Percentiles rank a stretch among this genome's conserved stretches.
These are phyloP conservation scores for Rhinichthys klamathensis DNA, from an alignment of 2,113 vertebrate genomes.

Conservation along the genomic window DNA sequence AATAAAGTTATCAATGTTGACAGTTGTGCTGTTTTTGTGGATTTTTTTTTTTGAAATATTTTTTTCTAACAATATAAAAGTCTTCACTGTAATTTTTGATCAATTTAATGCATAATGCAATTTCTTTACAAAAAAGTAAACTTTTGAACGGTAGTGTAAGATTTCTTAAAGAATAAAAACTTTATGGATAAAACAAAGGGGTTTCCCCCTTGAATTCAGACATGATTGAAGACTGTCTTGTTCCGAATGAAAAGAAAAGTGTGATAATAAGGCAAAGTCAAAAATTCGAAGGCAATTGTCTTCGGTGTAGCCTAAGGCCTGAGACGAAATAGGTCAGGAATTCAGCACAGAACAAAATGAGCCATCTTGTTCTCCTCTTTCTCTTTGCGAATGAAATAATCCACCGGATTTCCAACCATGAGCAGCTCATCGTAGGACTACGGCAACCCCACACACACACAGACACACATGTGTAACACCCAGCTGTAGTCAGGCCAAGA, in stretches of 20 bases:
- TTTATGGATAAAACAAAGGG: too few relatives aligned
- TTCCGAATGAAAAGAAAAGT: conserved; percentile 7
- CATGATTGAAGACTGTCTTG: conserved; percentile 20
- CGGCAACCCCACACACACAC: background rate
- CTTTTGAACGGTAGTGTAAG: background rate
- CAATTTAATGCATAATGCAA: background rate
- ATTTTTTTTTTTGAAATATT: too few relatives aligned
- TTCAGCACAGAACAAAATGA: conserved; percentile 18
- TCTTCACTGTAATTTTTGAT: background rate
- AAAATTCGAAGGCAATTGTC: conserved; percentile 16
- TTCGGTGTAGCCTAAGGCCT: conserved; percentile 27
- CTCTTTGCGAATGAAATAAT: conserved; percentile 17
- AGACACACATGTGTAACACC: conserved; percentile 1
- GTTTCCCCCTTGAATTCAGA: background rate
- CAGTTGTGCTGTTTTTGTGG: background rate
- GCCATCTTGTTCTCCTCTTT: conserved; percentile 1
- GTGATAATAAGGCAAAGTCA: conserved; percentile 22
- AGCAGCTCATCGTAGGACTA: background rate
- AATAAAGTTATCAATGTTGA: background rate
- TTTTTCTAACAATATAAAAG: background rate
- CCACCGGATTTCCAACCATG: background rate
- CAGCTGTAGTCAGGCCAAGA: conserved; percentile 13
- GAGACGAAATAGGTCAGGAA: conserved; percentile 27
- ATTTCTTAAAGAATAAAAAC: background rate
- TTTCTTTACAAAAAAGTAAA: background rate